Evolutionary conservation across 2,797 vertebrate genomes (phyloP), one percentile per base, ranked within the genome.

Genomic region (Epinephelus coioides): DNA sequence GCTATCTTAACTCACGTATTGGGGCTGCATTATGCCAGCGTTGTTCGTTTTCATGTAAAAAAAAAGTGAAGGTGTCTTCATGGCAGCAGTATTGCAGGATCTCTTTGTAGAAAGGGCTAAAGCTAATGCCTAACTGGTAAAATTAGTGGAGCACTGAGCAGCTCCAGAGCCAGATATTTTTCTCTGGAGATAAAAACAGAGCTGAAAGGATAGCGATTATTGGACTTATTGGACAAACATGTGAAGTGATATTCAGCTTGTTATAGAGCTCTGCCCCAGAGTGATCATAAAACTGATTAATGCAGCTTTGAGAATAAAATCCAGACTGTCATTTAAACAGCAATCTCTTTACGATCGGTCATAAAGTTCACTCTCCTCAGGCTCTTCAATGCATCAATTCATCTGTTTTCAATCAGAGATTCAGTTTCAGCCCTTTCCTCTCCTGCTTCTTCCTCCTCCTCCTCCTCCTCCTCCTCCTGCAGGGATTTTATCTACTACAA

Each of bases 401-500:
- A 34, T 50, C 8, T 6, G 11, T 27, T 27, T 44, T 49, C n/a
- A 9, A 1, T 53, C 63, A 19, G 27, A 17, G 10, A 2, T 9
- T 67, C 23, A 5, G 10, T 61, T 34, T 34, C 30, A 34, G 34
- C 7, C 34, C 8, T 34, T 66, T 62, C n/a, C 57, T 47, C 44
- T 49, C 0, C 75, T 44, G 64, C 2, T 50, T 46, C 4, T 1
- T 21, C 25, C 30, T 10, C 23, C n/a, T 21, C 40, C 38, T 65
- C 25, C 25, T 13, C 10, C 12, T 46, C 34, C 34, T 21, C 25
- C 30, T 10, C 23, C n/a, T 21, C 40, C 38, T 65, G n/a, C 71
- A 99, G 98, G 86, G 98, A 99, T 88, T 99, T 98, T 74, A 95
- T 99, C 89, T 99, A 98, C 89, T 98, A 98, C 92, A 98, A 97